Evolutionary conservation across 2,797 vertebrate genomes (phyloP).

Genomic region (Morus bassanus): DNA sequence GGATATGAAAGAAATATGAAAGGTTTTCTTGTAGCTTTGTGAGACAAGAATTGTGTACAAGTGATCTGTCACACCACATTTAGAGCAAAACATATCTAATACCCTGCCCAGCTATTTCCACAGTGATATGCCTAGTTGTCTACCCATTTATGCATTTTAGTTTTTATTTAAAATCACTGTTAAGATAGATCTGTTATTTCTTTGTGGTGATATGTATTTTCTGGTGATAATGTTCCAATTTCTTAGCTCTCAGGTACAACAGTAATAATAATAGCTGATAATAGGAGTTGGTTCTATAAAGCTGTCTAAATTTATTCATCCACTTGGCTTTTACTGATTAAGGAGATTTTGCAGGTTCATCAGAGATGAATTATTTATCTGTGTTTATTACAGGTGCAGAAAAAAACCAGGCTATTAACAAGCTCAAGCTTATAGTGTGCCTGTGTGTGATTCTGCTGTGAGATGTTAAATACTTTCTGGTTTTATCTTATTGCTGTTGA

Average conservation of each 20-base stretch:
- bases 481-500: conserved; percentile 6
- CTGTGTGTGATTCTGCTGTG: not conserved
- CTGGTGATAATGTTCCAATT: not conserved
- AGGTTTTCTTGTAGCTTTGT: not conserved
- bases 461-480: not conserved
- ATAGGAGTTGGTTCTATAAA: not conserved
- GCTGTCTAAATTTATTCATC: conserved; percentile 27
- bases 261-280: not conserved
- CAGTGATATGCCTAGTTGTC: not conserved
- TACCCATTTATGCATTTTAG: not conserved
- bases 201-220: not conserved
- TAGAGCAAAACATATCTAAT: not conserved
- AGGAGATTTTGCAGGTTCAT: conserved; percentile 31
- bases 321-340: conserved; percentile 4
- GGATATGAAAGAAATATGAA: not conserved
- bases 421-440: not conserved
- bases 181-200: not conserved
- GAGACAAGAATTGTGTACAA: not conserved
- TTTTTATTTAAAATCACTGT: conserved; percentile 1
- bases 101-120: not conserved
- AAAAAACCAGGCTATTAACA: not conserved
- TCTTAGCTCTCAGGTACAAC: not conserved
- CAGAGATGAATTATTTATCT: conserved; percentile 1
- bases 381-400: not conserved
- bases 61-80: not conserved